Percentiles rank a stretch among this genome's conserved stretches.
Evolutionary conservation across 35 echinoderm and acorn worm genomes (phyloP).

Genomic region (Nesometra sesokonis): DNA sequence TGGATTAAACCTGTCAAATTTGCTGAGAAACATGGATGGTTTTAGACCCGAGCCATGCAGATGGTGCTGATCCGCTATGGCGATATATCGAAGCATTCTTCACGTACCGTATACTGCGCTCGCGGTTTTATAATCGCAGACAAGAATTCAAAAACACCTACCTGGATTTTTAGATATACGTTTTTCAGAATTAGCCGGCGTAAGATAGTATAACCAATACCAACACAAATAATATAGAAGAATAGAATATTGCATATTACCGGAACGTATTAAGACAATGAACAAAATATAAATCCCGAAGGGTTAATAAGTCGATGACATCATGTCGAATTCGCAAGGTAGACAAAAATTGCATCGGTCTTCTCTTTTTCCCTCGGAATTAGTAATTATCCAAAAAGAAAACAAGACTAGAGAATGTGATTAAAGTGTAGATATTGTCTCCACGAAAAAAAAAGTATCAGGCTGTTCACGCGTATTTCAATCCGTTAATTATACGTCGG

Average conservation of each 20-base stretch:
- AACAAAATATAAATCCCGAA: not conserved
- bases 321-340: not conserved
- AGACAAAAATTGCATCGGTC: not conserved
- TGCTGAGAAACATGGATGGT: too few relatives aligned
- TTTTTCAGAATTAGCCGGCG: not conserved
- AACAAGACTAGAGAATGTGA: not conserved
- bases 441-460: not conserved
- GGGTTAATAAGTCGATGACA: not conserved
- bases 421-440: not conserved
- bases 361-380: not conserved
- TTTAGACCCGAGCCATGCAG: too few relatives aligned
- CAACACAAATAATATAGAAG: not conserved
- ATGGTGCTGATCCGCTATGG: too few relatives aligned
- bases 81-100: not conserved
- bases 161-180: not conserved
- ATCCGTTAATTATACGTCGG: not conserved
- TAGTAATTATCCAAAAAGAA: not conserved
- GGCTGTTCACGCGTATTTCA: too few relatives aligned
- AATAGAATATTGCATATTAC: not conserved
- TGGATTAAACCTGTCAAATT: too few relatives aligned
- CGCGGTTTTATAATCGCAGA: not conserved
- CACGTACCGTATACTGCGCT: not conserved
- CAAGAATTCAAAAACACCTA: not conserved
- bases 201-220: not conserved
- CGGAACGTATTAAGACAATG: not conserved